phyloP scores from a whole-genome alignment of 2,888 invertebrate genomes.

The Tuberolachnus salignus region DNA sequence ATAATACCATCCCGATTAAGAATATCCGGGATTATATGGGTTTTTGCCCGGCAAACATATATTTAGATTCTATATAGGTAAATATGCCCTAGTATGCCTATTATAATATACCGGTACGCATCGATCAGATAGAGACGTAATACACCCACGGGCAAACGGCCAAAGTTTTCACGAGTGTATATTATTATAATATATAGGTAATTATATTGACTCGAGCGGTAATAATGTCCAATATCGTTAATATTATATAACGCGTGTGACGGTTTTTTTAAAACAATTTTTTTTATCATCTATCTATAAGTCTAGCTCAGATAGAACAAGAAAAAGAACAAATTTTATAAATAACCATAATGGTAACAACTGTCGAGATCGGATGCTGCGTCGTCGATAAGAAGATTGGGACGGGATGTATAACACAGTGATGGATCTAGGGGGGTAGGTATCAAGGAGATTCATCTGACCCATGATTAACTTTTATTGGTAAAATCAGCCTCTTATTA shows the following conservation, averaged over 20 bases:
- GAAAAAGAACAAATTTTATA: neutral
- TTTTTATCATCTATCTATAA: too few relatives aligned
- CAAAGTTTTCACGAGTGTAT: conserved; percentile 21
- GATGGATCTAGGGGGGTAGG: too few relatives aligned
- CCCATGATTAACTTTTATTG: too few relatives aligned
- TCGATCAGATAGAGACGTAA: conserved; percentile 24
- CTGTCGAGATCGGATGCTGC: neutral
- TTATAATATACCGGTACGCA: neutral
- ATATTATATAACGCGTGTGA: conserved; percentile 6
- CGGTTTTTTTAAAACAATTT: conserved; percentile 28
- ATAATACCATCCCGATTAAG: conserved; percentile 2
- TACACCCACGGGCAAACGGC: conserved; percentile 25
- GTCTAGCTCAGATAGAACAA: too few relatives aligned
- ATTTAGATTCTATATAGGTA: neutral
- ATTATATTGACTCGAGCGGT: conserved; percentile 23
- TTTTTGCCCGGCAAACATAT: conserved; percentile 18
- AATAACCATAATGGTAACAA: conserved; percentile 18
- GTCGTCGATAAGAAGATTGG: too few relatives aligned
- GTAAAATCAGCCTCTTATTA: too few relatives aligned
- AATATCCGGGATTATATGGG: conserved; percentile 7
- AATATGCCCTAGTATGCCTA: too few relatives aligned
- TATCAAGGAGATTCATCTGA: neutral
- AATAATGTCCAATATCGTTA: neutral
- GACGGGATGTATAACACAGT: too few relatives aligned
- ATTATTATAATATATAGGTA: neutral